Base-by-base conservation (phyloP, 2,888 invertebrate species). In the Ferdinandea cuprea region DNA sequence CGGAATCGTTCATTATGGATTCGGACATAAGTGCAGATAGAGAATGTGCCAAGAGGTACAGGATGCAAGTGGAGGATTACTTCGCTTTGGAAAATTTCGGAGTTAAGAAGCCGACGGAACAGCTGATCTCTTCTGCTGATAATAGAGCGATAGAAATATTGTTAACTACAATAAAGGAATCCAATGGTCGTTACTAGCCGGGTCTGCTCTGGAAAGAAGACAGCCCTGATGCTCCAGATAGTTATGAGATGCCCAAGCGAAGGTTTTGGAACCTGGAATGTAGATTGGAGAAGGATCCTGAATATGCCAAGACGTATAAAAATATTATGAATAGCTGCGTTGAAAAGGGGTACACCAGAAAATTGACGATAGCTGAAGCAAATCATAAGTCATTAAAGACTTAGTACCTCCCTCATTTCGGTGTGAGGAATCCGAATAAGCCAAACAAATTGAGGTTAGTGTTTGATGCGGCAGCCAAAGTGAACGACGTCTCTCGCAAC, bases 341-440 rank as follows among this genome's bases (percentile, higher is more conserved):
- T 8, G 15, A 61, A n/a, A 81, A 74, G 28, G 66, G 66, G 7
- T 85, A 81, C 15, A 69, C 78, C 15, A 61, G 56, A 40, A 80
- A 71, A 40, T 40, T 85, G 46, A 46, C 72, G 25, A 25, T 69
- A 3, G 72, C 59, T 6, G 71, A 85, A 30, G 58, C 44, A 7
- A 37, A 52, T 44, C 35, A 32, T 13, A 32, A 25, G 8, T 46
- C 58, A 11, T 17, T 52, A 3, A 85, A 69, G 37, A 85, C 65
- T 1, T 87, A 86, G 87, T 87, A 87, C 52, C 42, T 87, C 1
- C 87, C 87, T 1, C 86, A 87, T 44, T 87, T 76, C 8, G 69
- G 42, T 6, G 74, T 81, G 3, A 32, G 32, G 7, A 86, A 81
- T 58, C 72, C 61, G n/a, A 78, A 80, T 19, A 84, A 77, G 3